Conservation (phyloP, 2,113 vertebrate genomes). For the Gavialis gangeticus region DNA sequence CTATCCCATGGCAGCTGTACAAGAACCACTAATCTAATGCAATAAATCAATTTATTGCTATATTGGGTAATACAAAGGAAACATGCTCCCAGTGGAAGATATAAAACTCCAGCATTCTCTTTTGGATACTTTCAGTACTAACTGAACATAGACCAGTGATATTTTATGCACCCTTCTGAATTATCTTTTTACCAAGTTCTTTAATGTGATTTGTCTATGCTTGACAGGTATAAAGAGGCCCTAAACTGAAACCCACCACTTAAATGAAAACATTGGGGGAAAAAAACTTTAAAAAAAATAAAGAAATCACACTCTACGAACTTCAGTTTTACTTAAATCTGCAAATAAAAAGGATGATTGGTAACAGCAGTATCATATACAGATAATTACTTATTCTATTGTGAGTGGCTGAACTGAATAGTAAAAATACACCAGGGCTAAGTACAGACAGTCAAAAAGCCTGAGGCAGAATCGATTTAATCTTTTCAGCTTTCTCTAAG, state of each 20-base stretch:
- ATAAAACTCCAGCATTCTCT: not conserved
- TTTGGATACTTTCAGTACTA: not conserved
- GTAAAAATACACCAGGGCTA: not conserved
- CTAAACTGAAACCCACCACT: not conserved
- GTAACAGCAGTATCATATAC: not conserved
- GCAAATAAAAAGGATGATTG: not conserved
- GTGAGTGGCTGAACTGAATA: not conserved
- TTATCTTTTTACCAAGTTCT: not conserved
- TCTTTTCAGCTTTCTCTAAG: too few relatives aligned
- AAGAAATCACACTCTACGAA: not conserved
- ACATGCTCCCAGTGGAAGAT: not conserved
- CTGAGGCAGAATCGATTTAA: too few relatives aligned
- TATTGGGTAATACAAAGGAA: not conserved
- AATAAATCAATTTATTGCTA: constrained; percentile 7
- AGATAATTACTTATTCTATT: not conserved
- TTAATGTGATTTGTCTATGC: not conserved
- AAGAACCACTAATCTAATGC: not conserved
- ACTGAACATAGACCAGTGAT: fast-evolving
- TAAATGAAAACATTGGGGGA: not conserved
- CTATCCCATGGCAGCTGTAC: not conserved
- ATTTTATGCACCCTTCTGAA: not conserved
- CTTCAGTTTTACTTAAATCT: not conserved
- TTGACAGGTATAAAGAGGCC: not conserved
- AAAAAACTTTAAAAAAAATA: not conserved
- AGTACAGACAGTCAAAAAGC: too few relatives aligned